These are phyloP conservation scores for Hiodon alosoides DNA, from an alignment of 2,113 vertebrate genomes.

Conservation along the genomic window DNA sequence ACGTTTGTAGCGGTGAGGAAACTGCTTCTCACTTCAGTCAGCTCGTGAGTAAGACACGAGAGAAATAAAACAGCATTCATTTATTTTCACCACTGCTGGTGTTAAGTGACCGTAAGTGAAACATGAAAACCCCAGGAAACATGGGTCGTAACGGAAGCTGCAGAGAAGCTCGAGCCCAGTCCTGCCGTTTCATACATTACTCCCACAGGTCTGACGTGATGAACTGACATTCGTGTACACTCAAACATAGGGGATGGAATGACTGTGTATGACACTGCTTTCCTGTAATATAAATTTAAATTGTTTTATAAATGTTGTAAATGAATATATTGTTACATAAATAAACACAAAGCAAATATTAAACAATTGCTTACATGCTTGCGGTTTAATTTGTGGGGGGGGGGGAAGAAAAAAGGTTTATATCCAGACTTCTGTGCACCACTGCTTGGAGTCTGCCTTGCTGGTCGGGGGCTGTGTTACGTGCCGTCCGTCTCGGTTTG, in stretches of 20 bases:
- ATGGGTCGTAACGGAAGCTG: not conserved
- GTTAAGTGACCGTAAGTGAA: not conserved
- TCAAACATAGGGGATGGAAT: slow-evolving; percentile 28
- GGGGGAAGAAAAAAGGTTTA: slow-evolving; percentile 37
- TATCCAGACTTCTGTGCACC: slow-evolving; percentile 62
- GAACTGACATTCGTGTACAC: slow-evolving; percentile 17
- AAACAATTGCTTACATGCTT: slow-evolving; percentile 5
- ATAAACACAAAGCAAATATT: slow-evolving; percentile 57
- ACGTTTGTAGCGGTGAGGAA: not conserved
- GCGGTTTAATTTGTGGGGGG: not conserved
- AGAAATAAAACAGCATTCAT: slow-evolving; percentile 3
- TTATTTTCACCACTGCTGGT: not conserved
- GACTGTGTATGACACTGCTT: slow-evolving; percentile 29
- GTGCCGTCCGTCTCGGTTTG: slow-evolving; percentile 25
- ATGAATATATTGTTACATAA: slow-evolving; percentile 60
- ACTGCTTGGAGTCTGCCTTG: slow-evolving; percentile 45
- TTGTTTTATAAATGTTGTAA: slow-evolving; percentile 65
- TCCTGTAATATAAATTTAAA: slow-evolving; percentile 50
- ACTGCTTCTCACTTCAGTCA: slow-evolving; percentile 10
- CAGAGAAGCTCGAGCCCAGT: not conserved
- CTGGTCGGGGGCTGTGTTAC: slow-evolving; percentile 33
- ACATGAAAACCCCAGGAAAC: not conserved
- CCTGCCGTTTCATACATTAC: not conserved
- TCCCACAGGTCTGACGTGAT: not conserved
- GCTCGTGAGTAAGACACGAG: not conserved